These are phyloP conservation scores for Podabrus alpinus DNA, from an alignment of 2,888 invertebrate species.

Conservation along the genomic window DNA sequence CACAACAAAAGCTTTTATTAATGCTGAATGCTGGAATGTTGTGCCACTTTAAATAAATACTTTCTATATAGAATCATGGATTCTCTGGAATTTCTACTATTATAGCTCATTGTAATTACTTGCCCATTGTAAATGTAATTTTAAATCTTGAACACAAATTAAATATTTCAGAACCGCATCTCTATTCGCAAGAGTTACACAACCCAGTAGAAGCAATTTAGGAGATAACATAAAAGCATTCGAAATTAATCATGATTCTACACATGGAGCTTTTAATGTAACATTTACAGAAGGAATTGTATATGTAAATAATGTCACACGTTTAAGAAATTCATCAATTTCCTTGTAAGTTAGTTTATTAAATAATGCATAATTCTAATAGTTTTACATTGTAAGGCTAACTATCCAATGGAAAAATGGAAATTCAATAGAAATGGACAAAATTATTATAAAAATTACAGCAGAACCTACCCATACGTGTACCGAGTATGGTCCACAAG, in stretches of 20 bases:
- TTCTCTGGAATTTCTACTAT: background rate
- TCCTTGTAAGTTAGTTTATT: conserved; percentile 47
- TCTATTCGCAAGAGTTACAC: conserved; percentile 55
- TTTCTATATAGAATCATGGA: background rate
- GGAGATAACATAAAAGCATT: conserved; percentile 31
- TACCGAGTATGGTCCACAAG: conserved; percentile 38
- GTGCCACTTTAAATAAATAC: background rate
- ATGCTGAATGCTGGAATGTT: background rate
- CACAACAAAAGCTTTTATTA: background rate
- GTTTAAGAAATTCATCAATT: conserved; percentile 54
- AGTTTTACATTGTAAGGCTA: conserved; percentile 6
- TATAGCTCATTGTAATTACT: background rate
- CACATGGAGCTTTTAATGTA: conserved; percentile 57
- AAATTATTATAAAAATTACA: conserved; percentile 48
- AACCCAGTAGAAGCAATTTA: conserved; percentile 50
- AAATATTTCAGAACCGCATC: conserved; percentile 54
- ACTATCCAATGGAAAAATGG: conserved; percentile 53
- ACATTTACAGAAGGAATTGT: conserved; percentile 62
- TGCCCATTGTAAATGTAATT: background rate
- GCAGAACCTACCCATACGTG: conserved; percentile 46
- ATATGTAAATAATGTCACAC: conserved; percentile 58
- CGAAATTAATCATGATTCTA: conserved; percentile 14
- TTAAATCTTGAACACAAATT: background rate
- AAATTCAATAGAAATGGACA: conserved; percentile 39
- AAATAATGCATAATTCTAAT: conserved; percentile 4